phyloP scores from a whole-genome alignment of 1,140 invertebrate species.

The Leptopilina clavipes region DNA sequence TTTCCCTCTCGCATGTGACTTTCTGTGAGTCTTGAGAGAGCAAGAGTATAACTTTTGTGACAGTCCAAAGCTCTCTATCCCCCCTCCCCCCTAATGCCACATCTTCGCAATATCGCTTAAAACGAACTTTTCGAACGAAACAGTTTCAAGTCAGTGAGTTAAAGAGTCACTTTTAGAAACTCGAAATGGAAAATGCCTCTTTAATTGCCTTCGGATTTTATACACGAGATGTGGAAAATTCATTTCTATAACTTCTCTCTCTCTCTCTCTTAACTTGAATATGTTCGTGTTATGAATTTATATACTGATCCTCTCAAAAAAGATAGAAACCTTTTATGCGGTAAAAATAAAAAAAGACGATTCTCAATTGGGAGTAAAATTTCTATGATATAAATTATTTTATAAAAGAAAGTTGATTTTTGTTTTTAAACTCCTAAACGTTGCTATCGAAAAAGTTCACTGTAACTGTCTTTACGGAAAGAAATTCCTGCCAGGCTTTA shows the following conservation, averaged over 20 bases:
- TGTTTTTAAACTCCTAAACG: not conserved
- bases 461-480: not conserved
- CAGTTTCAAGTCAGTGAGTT: slow-evolving; percentile 15
- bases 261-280: too few species aligned
- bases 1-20: slow-evolving; percentile 5
- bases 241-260: not conserved
- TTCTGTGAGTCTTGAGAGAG: slow-evolving; percentile 33
- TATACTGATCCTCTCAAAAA: not conserved
- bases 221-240: not conserved
- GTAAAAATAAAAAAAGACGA: too few species aligned
- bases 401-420: not conserved
- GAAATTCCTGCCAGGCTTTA: slow-evolving; percentile 2
- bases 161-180: slow-evolving; percentile 5
- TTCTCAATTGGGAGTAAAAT: too few species aligned
- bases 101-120: slow-evolving; percentile 31
- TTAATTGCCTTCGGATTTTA: not conserved
- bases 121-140: slow-evolving; percentile 37
- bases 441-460: not conserved
- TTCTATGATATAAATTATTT: too few species aligned
- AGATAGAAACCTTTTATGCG: too few species aligned
- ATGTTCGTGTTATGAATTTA: not conserved
- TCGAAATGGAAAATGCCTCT: not conserved
- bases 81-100: slow-evolving; percentile 32
- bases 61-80: slow-evolving; percentile 46
- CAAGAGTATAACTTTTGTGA: slow-evolving; percentile 44